Conservation (phyloP, 2,888 invertebrate genomes). For the Agrilus mali region DNA sequence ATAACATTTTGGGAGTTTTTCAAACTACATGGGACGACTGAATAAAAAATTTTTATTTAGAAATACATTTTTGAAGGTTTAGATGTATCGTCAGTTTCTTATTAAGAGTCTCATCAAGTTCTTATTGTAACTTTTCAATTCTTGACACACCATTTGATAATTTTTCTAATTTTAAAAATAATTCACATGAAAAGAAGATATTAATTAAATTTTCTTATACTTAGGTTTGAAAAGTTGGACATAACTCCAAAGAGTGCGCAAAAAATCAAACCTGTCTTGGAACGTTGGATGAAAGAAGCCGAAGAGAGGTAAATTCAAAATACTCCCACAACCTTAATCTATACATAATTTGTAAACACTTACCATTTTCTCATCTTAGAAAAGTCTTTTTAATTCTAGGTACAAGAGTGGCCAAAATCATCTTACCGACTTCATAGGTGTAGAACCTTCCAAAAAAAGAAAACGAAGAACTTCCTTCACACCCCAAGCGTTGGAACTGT, state of each 20-base stretch:
- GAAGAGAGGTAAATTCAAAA: conserved; percentile 71
- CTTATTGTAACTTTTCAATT: too few species aligned
- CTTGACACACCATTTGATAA: too few species aligned
- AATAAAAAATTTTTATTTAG: too few species aligned
- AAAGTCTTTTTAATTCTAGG: conserved; percentile 42
- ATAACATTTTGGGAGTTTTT: too few species aligned
- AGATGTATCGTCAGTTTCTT: too few species aligned
- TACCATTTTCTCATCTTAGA: conserved; percentile 16
- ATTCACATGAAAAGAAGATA: too few species aligned
- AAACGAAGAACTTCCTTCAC: conserved; percentile 95
- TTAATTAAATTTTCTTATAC: conserved; percentile 3
- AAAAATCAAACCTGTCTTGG: conserved; percentile 97
- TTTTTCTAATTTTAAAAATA: too few species aligned
- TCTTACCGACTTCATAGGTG: conserved; percentile 89
- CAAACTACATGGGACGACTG: too few species aligned
- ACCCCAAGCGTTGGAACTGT: conserved; percentile 85
- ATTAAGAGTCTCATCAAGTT: too few species aligned
- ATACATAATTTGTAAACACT: conserved; percentile 1
- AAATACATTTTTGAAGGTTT: too few species aligned
- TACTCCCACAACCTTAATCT: not conserved
- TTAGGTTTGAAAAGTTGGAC: conserved; percentile 99
- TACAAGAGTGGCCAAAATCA: conserved; percentile 89
- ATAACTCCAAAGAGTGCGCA: conserved; percentile 99
- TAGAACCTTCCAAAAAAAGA: conserved; percentile 92
- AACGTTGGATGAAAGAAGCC: conserved; percentile 98